Evolutionary conservation across 2,113 vertebrate genomes (phyloP), one percentile per base, ranked within the genome.

Genomic region (Rallus limicola): DNA sequence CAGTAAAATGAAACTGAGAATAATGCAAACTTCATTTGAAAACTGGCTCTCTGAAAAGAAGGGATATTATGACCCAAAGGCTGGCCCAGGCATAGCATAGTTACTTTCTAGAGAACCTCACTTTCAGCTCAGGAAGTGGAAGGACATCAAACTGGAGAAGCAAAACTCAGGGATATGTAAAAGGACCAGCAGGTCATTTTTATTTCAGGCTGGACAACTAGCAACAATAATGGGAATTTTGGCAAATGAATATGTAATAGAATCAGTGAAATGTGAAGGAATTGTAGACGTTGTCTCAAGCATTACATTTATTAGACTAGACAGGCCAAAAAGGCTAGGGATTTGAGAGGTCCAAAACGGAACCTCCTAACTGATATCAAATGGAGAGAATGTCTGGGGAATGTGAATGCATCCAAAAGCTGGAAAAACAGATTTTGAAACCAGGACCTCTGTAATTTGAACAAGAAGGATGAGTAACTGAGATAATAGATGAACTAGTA

Each of bases 321-420:
- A 96, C 96, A 95, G 90, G 63, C 69, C 77, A 83, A 90, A 86
- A 93, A 83, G 68, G 20, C 68, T 70, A 65, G 76, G 64, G 95
- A 90, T 92, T 93, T 88, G 59, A 68, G 64, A 94, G 55, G 88
- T 83, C 59, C 86, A 83, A 78, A 93, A 65, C 8, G 19, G 85
- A 93, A 58, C 40, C 8, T 93, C 76, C 50, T 94, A 92, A 90
- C 65, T 96, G 95, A 93, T 94, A 93, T 90, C 95, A 90, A 96
- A 93, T 86, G 76, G 82, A 90, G 44, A 77, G 24, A 74, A 44
- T 33, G 67, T 83, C 92, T 92, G 59, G 68, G 90, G 82, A 90
- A 88, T 55, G 23, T 83, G 82, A 88, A 90, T 13, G 5, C 68
- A 86, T 92, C 91, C 71, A 78, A 90, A 86, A 77, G 60, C 21